phyloP scores from a whole-genome alignment of 2,888 invertebrate species.

The Pelosia muscerda region DNA sequence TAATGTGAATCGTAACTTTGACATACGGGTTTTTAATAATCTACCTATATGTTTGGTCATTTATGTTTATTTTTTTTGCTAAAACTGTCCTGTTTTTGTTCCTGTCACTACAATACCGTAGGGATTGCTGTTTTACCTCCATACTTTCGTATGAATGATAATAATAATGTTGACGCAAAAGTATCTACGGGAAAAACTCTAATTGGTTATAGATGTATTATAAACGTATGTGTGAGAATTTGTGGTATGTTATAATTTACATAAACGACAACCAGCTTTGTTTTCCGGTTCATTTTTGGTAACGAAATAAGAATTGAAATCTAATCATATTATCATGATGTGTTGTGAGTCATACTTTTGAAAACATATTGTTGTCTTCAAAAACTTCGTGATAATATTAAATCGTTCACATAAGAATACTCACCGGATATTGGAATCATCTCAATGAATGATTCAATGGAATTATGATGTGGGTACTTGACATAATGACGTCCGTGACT shows the following conservation, averaged over 20 bases:
- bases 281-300: background rate
- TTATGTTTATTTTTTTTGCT: too few species aligned
- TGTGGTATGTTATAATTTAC: background rate
- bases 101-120: background rate
- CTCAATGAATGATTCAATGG: conserved; percentile 57
- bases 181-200: too few species aligned
- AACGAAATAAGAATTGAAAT: background rate
- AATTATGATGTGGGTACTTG: conserved; percentile 45
- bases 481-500: conserved; percentile 51
- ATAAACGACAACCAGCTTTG: background rate
- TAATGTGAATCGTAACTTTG: background rate
- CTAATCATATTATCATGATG: conserved; percentile 1
- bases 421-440: conserved; percentile 57
- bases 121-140: too few species aligned
- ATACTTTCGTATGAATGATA: too few species aligned
- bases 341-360: background rate
- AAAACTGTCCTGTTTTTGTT: too few species aligned
- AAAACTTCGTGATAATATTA: background rate
- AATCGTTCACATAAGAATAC: conserved; percentile 12
- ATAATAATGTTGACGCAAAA: too few species aligned
- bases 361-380: background rate
- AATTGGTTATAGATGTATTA: too few species aligned
- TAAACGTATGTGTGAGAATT: too few species aligned
- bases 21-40: too few species aligned
- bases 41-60: too few species aligned